phyloP scores from a whole-genome alignment of 1,140 invertebrate species.

The Rhagoletis zephyria region DNA sequence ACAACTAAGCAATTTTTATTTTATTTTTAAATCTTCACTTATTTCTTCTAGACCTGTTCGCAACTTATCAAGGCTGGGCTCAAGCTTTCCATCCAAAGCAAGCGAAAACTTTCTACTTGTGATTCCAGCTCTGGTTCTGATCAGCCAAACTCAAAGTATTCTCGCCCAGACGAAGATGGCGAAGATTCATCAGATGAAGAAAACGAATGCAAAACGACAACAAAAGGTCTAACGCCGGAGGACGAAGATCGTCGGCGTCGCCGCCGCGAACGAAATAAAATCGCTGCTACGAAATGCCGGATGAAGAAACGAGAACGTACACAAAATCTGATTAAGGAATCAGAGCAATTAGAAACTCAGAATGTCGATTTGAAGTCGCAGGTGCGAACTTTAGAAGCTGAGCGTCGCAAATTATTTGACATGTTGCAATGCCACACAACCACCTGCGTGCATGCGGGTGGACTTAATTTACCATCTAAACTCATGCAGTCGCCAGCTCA shows the following conservation, averaged over 20 bases:
- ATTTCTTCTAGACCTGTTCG: conserved; percentile 82
- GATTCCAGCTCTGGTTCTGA: conserved; percentile 76
- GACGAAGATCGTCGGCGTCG: conserved; percentile 89
- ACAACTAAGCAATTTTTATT: too few species aligned
- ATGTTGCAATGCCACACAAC: conserved; percentile 78
- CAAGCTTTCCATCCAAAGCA: conserved; percentile 90
- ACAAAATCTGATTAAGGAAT: conserved; percentile 88
- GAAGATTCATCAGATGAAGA: conserved; percentile 70
- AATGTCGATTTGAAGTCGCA: conserved; percentile 88
- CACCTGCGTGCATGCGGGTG: conserved; percentile 75
- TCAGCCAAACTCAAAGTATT: conserved; percentile 73
- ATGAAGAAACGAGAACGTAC: conserved; percentile 94
- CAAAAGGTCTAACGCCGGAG: conserved; percentile 83
- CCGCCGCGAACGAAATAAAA: conserved; percentile 92
- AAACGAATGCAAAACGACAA: conserved; percentile 64
- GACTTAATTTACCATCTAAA: conserved; percentile 65
- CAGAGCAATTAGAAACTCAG: conserved; percentile 87
- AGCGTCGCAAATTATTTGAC: conserved; percentile 78
- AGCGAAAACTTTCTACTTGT: conserved; percentile 82
- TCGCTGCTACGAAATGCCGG: conserved; percentile 94
- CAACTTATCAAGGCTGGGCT: conserved; percentile 92
- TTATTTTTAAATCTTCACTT: background rate
- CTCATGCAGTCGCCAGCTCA: conserved; percentile 67
- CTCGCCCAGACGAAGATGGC: conserved; percentile 67
- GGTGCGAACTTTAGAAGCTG: conserved; percentile 80